Base-by-base conservation (phyloP, 1,140 invertebrate genomes). In the Anastatus disparis region DNA sequence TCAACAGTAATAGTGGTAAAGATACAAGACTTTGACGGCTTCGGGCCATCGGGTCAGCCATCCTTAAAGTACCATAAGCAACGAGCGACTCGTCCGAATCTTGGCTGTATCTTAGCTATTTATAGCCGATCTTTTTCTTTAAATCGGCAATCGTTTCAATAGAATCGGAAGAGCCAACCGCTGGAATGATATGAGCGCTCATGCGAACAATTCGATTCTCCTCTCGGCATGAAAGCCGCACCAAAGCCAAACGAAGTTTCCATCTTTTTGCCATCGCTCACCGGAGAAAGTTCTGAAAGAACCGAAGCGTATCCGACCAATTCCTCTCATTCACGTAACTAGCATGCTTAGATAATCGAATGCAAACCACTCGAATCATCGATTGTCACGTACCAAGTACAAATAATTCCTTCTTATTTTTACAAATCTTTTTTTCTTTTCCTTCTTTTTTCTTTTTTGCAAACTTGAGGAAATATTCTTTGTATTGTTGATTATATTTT, bases 261-360 rank as follows among this genome's bases (percentile, higher is more conserved):
- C 64, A 67, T 48, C 64, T 67, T 67, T 67, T 67, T 67, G 64
- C 29, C 52, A 46, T 48, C 27, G 27, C n/a, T n/a, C n/a, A n/a
- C 10, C 53, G 17, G 64, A 67, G 64, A 67, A 67, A 67, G 64
- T 58, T 20, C 10, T 4, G 31, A 4, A 35, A 26, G 38, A 55
- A 55, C 63, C 40, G 52, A 58, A 46, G 40, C 64, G 64, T 53
- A 15, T 56, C 64, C 42, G 20, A 40, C 48, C 62, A 24, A 65
- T 53, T 55, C 52, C 52, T 29, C 26, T n/a, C n/a, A 29, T 29
- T 61, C 40, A 17, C 42, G 58, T 61, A 61, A 61, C 42, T 29
- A 15, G 31, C 15, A 35, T 40, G 24, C 26, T 61, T 61, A 61
- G 56, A 61, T 61, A 44, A 61, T 26, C 22, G 56, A 59, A 24